Evolutionary conservation across 2,797 vertebrate genomes (phyloP).

Genomic region (Hirundo rustica): DNA sequence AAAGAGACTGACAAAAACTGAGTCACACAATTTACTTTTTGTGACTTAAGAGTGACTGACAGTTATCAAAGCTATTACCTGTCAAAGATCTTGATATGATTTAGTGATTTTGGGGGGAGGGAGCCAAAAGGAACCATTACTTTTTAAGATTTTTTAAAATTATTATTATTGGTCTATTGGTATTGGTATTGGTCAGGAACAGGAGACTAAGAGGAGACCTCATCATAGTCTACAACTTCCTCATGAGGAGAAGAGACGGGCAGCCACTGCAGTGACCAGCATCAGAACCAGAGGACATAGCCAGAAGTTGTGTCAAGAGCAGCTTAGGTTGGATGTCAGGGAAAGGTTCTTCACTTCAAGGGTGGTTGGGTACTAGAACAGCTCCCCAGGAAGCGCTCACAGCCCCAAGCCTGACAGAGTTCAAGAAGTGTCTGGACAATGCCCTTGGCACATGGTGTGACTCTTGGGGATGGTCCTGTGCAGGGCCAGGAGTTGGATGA

Average conservation of each 20-base stretch:
- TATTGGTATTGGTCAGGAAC: neutral
- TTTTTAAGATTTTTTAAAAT: neutral
- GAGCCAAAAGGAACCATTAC: neutral
- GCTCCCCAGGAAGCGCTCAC: neutral
- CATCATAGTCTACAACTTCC: neutral
- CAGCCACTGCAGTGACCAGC: neutral
- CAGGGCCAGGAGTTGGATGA: neutral
- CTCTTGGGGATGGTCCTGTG: neutral
- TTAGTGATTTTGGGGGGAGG: neutral
- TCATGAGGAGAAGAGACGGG: accelerated
- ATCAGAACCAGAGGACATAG: neutral
- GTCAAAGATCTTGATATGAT: neutral
- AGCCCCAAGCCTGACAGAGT: neutral
- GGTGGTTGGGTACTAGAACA: neutral
- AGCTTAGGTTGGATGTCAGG: neutral
- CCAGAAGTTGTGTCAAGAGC: neutral
- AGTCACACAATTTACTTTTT: neutral
- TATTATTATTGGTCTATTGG: neutral
- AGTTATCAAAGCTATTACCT: neutral
- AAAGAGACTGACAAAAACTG: neutral
- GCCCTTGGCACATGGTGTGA: neutral
- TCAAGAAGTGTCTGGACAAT: neutral
- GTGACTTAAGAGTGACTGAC: neutral
- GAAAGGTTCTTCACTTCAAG: neutral
- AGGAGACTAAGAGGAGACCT: neutral